Evolutionary conservation across 2,888 invertebrate genomes (phyloP).

Genomic region (Platerodrilus igneus): DNA sequence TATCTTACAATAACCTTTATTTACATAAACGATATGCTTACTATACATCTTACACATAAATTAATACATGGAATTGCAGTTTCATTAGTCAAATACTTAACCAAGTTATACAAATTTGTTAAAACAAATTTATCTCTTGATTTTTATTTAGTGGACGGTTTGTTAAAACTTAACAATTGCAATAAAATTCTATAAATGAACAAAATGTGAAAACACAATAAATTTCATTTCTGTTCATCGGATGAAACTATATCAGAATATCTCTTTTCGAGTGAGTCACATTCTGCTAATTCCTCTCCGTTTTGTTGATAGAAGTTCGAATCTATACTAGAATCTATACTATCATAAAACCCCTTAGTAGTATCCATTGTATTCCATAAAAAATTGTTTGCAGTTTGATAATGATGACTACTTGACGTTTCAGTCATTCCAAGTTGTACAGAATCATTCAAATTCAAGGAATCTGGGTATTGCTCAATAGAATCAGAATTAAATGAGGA

Average conservation of each 20-base stretch:
- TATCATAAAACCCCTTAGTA: constrained; percentile 58
- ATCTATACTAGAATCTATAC: constrained; percentile 55
- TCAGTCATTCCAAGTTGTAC: constrained; percentile 40
- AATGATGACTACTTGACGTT: constrained; percentile 37
- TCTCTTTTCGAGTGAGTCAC: constrained; percentile 54
- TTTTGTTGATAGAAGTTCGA: constrained; percentile 49
- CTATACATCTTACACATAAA: too few species aligned
- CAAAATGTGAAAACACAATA: constrained; percentile 1
- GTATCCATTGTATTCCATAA: constrained; percentile 52
- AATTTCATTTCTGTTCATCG: constrained; percentile 13
- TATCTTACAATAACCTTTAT: constrained; percentile 5
- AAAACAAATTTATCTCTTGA: constrained; percentile 35
- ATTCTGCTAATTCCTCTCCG: constrained; percentile 54
- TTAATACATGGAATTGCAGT: too few species aligned
- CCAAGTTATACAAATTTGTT: constrained; percentile 35
- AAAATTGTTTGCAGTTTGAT: constrained; percentile 52
- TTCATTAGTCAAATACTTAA: too few species aligned
- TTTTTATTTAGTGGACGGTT: constrained; percentile 19
- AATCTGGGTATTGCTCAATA: constrained; percentile 48
- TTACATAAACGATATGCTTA: constrained; percentile 18
- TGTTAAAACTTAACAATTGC: constrained; percentile 6
- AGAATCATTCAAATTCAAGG: constrained; percentile 47
- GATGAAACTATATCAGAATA: constrained; percentile 29
- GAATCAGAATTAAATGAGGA: constrained; percentile 43
- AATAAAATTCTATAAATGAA: background rate